phyloP scores from a whole-genome alignment of 2,888 invertebrate genomes.

The Metacarcinus magister region DNA sequence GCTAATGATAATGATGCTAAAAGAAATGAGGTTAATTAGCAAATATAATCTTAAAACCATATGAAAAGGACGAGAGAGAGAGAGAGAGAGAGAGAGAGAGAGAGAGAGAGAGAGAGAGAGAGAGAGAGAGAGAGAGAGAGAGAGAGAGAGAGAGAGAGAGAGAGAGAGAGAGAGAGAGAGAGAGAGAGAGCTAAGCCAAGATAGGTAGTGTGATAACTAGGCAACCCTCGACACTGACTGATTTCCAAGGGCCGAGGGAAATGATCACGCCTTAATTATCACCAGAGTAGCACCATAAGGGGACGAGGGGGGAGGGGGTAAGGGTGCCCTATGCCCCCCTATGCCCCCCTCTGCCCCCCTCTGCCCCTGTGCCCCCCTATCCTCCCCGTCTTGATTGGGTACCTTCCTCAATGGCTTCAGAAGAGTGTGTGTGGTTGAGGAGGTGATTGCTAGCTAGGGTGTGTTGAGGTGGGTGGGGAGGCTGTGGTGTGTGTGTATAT shows the following conservation, averaged over 20 bases:
- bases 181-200: neutral
- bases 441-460: too few relatives aligned
- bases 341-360: too few relatives aligned
- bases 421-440: neutral
- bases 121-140: constrained; percentile 18
- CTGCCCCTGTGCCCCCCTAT: neutral
- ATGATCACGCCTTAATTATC: constrained; percentile 41
- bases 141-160: neutral
- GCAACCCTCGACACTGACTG: neutral
- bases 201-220: neutral
- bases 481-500: too few relatives aligned
- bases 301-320: neutral
- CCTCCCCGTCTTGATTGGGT: neutral
- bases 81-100: neutral
- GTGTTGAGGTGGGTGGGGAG: too few relatives aligned
- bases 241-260: neutral
- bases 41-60: too few relatives aligned
- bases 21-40: too few relatives aligned
- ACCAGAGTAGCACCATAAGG: neutral
- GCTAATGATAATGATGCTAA: neutral
- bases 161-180: too few relatives aligned
- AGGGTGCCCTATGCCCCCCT: neutral
- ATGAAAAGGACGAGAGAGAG: too few relatives aligned
- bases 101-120: neutral
- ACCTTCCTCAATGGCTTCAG: neutral